Evolutionary conservation across 2,888 invertebrate genomes (phyloP).

Genomic region (Parascotia fuliginaria): DNA sequence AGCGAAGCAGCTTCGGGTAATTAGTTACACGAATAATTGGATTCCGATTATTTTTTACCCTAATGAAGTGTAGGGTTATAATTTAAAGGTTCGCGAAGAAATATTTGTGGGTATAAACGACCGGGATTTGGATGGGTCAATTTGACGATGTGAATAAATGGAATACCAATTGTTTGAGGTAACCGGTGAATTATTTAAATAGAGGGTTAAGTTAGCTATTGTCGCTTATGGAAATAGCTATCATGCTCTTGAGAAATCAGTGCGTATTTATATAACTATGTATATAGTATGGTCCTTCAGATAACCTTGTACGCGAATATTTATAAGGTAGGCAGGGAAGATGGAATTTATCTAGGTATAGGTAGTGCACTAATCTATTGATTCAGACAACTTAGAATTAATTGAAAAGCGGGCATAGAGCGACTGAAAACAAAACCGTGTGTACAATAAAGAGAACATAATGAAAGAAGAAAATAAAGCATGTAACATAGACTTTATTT

Average conservation of each 20-base stretch:
- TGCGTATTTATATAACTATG: background rate
- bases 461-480: no score
- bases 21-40: conserved; percentile 33
- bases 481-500: no score
- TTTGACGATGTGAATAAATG: conserved; percentile 1
- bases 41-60: conserved; percentile 36
- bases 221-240: conserved; percentile 6
- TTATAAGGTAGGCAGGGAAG: no score
- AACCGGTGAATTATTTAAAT: conserved; percentile 9
- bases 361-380: no score
- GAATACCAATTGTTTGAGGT: conserved; percentile 1
- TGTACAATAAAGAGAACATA: no score
- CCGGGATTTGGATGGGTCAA: background rate
- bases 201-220: conserved; percentile 3
- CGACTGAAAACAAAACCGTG: no score
- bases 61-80: conserved; percentile 37
- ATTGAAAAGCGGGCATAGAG: no score
- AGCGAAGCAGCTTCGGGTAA: no score
- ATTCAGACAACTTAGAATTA: no score
- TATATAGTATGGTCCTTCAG: conserved; percentile 1
- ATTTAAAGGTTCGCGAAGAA: conserved; percentile 22
- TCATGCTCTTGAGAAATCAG: conserved; percentile 1
- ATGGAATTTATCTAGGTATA: no score
- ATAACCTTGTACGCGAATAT: conserved; percentile 7
- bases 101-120: conserved; percentile 11